Evolutionary conservation across 2,113 vertebrate species (phyloP).

Genomic region (Sturnus vulgaris): DNA sequence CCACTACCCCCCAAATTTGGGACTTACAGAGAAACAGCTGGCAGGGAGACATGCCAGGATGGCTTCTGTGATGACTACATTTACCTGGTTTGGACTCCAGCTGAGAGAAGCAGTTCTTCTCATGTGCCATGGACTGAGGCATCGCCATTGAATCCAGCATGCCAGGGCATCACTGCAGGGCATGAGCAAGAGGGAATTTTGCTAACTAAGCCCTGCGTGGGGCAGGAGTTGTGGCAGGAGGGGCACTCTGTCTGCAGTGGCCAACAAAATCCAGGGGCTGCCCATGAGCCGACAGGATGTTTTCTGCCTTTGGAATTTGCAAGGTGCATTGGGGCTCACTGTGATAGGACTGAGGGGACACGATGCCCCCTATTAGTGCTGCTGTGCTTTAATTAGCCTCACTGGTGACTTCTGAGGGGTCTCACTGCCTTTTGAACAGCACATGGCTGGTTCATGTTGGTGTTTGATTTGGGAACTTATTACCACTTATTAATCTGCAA

Average conservation of each 20-base stretch:
- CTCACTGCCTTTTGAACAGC: background rate
- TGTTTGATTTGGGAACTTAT: background rate
- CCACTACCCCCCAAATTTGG: background rate
- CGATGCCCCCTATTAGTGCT: accelerated
- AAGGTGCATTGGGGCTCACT: accelerated
- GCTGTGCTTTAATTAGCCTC: background rate
- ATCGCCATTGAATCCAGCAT: accelerated
- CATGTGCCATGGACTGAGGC: accelerated
- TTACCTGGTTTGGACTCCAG: background rate
- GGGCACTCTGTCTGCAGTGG: background rate
- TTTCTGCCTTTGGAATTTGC: background rate
- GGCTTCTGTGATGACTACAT: accelerated
- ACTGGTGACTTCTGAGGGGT: background rate
- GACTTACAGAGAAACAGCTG: background rate
- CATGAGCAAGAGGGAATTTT: background rate
- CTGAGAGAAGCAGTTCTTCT: accelerated
- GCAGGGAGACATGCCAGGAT: background rate
- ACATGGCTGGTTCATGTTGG: background rate
- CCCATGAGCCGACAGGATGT: accelerated
- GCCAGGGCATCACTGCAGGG: background rate
- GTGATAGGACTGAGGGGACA: background rate
- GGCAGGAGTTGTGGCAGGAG: background rate
- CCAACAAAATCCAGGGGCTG: background rate
- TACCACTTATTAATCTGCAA: background rate
- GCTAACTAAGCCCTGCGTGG: background rate